These are phyloP conservation scores for Petrocephalus schoutedeni DNA, from an alignment of 2,797 vertebrate species.

Conservation along the genomic window DNA sequence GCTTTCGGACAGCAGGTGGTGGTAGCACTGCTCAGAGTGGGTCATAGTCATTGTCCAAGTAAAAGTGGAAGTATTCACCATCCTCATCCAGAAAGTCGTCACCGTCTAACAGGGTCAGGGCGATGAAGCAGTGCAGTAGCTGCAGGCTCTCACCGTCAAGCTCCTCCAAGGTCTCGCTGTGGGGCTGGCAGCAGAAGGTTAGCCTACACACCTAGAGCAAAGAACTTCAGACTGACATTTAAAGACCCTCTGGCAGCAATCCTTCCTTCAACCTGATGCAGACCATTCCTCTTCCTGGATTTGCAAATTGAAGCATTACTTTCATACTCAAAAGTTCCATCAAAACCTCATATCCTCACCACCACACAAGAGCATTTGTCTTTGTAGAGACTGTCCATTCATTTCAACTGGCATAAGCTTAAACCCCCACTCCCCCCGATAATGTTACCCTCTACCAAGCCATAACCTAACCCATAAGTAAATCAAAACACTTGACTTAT, in stretches of 20 bases:
- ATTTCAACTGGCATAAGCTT: not conserved
- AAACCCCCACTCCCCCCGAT: not conserved
- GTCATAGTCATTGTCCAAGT: conserved; percentile 37
- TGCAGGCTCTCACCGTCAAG: conserved; percentile 52
- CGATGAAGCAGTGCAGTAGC: conserved; percentile 58
- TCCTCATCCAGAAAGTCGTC: conserved; percentile 13
- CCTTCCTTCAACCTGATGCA: not conserved
- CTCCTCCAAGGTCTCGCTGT: conserved; percentile 42
- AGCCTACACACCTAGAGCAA: not conserved
- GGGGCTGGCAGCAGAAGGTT: conserved; percentile 34
- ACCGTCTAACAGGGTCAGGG: conserved; percentile 49
- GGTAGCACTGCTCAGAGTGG: conserved; percentile 33
- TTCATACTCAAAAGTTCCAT: not conserved
- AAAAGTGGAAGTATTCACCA: not conserved
- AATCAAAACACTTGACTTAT: not conserved
- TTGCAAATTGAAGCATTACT: not conserved
- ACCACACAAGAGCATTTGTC: not conserved
- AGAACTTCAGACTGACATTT: not conserved
- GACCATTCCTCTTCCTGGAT: not conserved
- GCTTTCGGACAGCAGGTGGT: not conserved
- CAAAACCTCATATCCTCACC: not conserved
- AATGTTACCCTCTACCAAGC: not conserved
- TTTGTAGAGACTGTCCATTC: not conserved
- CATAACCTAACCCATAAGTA: not conserved
- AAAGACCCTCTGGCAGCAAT: not conserved